Conservation (phyloP, 2,113 vertebrate genomes). For the Nothoprocta pentlandii region DNA sequence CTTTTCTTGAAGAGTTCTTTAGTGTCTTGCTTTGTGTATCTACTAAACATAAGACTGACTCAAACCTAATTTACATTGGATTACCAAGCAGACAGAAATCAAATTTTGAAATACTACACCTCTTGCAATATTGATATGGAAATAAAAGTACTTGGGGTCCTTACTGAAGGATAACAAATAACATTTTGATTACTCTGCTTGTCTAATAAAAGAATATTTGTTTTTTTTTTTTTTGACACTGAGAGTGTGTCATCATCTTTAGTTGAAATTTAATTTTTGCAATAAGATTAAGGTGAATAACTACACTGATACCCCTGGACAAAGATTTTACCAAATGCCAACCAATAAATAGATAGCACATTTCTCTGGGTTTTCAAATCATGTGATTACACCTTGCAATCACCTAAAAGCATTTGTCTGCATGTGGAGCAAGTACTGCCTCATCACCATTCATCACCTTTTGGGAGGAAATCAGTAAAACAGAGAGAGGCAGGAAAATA, state of each 20-base stretch:
- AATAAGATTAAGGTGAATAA: neutral
- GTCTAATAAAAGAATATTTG: neutral
- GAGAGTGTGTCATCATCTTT: neutral
- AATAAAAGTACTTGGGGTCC: neutral
- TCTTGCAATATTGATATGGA: neutral
- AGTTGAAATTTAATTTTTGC: neutral
- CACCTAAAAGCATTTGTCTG: neutral
- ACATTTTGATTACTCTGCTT: rapidly evolving
- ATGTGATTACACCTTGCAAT: neutral
- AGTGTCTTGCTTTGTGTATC: neutral
- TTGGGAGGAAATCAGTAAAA: neutral
- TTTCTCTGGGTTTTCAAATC: neutral
- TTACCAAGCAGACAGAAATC: neutral
- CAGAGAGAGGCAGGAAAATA: neutral
- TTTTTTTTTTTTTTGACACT: neutral
- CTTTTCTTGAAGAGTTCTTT: neutral
- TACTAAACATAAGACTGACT: neutral
- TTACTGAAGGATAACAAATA: neutral
- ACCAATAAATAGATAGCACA: neutral
- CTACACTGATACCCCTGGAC: neutral
- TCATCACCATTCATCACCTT: neutral
- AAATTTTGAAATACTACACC: neutral
- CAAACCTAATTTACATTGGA: neutral
- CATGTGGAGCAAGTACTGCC: neutral
- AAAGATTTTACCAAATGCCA: neutral